phyloP scores from a whole-genome alignment of 2,113 vertebrate species.

The Australoheros scitulus region DNA sequence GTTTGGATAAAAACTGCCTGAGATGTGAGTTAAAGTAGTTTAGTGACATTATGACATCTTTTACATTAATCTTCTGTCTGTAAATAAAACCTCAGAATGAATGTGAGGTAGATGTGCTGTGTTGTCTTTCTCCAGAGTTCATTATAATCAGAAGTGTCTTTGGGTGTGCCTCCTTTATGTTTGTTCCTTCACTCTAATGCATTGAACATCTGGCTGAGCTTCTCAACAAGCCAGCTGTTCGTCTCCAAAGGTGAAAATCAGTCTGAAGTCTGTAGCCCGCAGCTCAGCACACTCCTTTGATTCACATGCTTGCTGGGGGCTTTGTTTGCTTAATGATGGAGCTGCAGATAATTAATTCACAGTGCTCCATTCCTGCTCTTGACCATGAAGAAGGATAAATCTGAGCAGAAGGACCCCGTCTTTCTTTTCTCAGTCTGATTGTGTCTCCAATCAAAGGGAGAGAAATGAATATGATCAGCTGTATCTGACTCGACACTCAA shows the following conservation, averaged over 20 bases:
- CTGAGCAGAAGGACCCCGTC: not conserved
- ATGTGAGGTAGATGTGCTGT: not conserved
- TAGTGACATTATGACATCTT: not conserved
- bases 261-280: slow-evolving; percentile 28
- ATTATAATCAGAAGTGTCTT: slow-evolving; percentile 24
- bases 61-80: not conserved
- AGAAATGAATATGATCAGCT: slow-evolving; percentile 2
- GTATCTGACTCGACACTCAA: not conserved
- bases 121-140: not conserved
- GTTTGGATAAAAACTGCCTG: too few relatives aligned
- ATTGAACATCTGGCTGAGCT: slow-evolving; percentile 55
- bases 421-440: not conserved
- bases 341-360: slow-evolving; percentile 50
- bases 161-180: slow-evolving; percentile 40
- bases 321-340: slow-evolving; percentile 68
- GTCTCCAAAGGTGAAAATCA: slow-evolving; percentile 43
- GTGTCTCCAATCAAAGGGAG: not conserved
- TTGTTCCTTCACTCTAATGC: slow-evolving; percentile 41
- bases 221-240: slow-evolving; percentile 66
- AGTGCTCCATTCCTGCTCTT: slow-evolving; percentile 19
- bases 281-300: slow-evolving; percentile 44
- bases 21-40: not conserved
- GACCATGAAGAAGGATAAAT: slow-evolving; percentile 32
- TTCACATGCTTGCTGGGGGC: slow-evolving; percentile 51
- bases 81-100: not conserved